Evolutionary conservation across 2,113 vertebrate species (phyloP).

Genomic region (Ciconia maguari): DNA sequence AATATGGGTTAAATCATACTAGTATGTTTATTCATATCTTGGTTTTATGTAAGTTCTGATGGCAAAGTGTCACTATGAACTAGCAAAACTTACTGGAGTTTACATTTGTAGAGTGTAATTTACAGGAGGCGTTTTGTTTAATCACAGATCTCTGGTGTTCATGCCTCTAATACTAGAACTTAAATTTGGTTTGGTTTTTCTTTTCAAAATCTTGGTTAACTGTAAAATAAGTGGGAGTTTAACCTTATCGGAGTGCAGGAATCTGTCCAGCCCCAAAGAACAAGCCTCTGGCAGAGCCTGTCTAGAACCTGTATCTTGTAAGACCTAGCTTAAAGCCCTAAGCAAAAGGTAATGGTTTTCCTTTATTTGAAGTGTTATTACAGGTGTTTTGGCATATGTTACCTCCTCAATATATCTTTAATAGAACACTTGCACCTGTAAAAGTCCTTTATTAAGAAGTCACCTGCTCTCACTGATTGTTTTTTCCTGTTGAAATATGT

Average conservation of each 20-base stretch:
- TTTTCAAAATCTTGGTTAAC: not conserved
- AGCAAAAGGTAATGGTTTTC: not conserved
- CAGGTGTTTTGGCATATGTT: not conserved
- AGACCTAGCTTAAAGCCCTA: not conserved
- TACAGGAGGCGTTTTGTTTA: not conserved
- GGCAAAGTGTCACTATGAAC: not conserved
- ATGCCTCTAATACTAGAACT: not conserved
- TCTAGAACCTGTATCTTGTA: not conserved
- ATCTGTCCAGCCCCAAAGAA: not conserved
- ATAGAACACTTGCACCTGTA: not conserved
- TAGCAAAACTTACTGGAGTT: not conserved
- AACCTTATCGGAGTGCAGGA: not conserved
- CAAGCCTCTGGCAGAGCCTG: not conserved
- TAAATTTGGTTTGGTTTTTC: not conserved
- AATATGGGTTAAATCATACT: not conserved
- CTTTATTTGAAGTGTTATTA: not conserved
- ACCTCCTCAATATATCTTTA: not conserved
- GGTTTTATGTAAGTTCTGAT: not conserved
- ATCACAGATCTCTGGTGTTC: not conserved
- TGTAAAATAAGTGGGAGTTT: not conserved
- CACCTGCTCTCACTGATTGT: not conserved
- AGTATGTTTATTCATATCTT: not conserved
- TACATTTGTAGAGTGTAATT: not conserved
- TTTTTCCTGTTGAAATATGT: not conserved
- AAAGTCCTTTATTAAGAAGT: not conserved